Conservation (phyloP, 2,888 invertebrate genomes). For the Nasonovia ribisnigri region DNA sequence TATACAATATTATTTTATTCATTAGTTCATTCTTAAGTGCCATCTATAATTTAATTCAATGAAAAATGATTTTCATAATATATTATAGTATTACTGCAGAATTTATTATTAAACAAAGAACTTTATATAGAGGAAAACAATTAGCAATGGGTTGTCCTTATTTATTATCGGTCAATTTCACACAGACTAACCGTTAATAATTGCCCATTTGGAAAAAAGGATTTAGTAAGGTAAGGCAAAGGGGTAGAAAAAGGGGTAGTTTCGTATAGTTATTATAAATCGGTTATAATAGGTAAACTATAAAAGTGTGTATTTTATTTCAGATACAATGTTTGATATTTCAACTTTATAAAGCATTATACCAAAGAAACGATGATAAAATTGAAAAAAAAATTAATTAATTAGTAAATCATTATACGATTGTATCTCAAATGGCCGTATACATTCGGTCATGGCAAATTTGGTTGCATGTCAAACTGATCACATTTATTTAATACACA, state of each 20-base stretch:
- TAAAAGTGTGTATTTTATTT: background rate
- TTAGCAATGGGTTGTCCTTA: background rate
- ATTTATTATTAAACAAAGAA: background rate
- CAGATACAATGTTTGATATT: background rate
- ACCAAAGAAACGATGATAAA: background rate
- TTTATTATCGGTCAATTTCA: constrained; percentile 39
- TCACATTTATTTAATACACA: background rate
- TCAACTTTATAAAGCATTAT: background rate
- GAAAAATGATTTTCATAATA: background rate
- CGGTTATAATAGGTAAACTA: background rate
- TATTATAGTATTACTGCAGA: background rate
- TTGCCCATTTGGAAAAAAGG: background rate
- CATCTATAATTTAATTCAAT: background rate
- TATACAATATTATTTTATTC: background rate
- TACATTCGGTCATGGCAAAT: background rate
- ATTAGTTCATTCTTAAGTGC: background rate
- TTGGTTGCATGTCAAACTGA: background rate
- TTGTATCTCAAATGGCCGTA: background rate
- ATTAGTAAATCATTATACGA: background rate
- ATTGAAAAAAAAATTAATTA: background rate
- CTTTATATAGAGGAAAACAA: background rate
- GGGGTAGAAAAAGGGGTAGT: background rate
- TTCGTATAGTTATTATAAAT: background rate
- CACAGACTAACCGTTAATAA: background rate
- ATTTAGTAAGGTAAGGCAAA: constrained; percentile 11